Evolutionary conservation across 2,113 vertebrate genomes (phyloP).

Genomic region (Vireo altiloquus): DNA sequence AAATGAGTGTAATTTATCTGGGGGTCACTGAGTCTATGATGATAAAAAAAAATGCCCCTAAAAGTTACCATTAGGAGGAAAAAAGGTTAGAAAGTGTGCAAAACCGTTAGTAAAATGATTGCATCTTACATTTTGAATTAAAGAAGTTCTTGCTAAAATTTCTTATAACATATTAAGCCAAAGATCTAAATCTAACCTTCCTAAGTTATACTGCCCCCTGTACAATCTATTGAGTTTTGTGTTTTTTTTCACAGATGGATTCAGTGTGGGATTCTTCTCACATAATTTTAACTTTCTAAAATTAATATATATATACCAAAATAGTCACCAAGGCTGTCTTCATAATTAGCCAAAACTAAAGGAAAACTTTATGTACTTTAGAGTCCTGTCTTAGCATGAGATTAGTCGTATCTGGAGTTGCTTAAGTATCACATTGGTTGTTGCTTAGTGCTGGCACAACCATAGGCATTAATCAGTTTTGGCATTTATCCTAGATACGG

Average conservation of each 20-base stretch:
- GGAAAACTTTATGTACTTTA: not conserved
- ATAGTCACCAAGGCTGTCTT: not conserved
- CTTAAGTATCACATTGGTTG: not conserved
- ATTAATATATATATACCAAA: not conserved
- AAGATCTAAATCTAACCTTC: not conserved
- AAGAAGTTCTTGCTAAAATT: not conserved
- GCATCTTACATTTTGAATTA: not conserved
- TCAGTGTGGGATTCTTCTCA: not conserved
- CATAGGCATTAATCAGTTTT: not conserved
- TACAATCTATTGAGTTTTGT: not conserved
- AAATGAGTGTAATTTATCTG: not conserved
- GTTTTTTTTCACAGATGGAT: not conserved
- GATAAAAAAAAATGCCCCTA: not conserved
- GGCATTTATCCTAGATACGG: not conserved
- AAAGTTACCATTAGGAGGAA: not conserved
- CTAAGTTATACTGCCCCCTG: not conserved
- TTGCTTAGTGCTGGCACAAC: not conserved
- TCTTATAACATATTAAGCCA: not conserved
- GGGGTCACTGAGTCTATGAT: not conserved
- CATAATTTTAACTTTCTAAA: not conserved
- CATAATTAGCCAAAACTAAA: not conserved
- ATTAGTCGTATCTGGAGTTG: not conserved
- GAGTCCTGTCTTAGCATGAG: not conserved
- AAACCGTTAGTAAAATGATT: not conserved
- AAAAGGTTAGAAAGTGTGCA: not conserved